Conservation (phyloP, 2,797 vertebrate species). For the Borostomias antarcticus region DNA sequence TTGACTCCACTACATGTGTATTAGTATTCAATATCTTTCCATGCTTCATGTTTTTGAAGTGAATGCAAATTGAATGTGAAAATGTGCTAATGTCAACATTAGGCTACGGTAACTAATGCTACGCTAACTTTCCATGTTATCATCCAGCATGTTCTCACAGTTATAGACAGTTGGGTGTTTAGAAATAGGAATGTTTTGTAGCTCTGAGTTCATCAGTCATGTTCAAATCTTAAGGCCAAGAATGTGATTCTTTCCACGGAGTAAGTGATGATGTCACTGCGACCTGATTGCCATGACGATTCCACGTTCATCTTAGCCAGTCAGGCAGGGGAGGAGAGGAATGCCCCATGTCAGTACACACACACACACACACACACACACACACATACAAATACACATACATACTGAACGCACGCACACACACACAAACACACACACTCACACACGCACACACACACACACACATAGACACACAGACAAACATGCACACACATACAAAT, state of each 20-base stretch:
- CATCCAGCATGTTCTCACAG: no score
- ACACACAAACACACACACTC: constrained; percentile 1
- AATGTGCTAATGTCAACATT: no score
- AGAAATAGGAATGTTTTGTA: constrained; percentile 9
- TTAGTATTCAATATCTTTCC: neutral
- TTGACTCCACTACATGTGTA: neutral
- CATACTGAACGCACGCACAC: no score
- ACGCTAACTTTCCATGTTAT: no score
- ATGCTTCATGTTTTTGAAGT: neutral
- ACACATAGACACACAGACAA: constrained; percentile 25
- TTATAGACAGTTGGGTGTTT: no score
- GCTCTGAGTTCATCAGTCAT: constrained; percentile 29
- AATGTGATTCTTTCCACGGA: constrained; percentile 79
- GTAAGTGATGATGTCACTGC: constrained; percentile 77
- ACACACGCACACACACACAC: constrained; percentile 30
- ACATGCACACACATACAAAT: neutral
- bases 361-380: constrained; percentile 5
- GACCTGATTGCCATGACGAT: constrained; percentile 81
- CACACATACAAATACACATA: neutral
- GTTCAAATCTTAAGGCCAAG: constrained; percentile 41
- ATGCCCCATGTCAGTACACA: constrained; percentile 6
- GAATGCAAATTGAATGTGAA: neutral
- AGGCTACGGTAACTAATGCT: no score
- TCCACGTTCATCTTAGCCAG: constrained; percentile 81
- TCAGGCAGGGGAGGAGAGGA: constrained; percentile 24